These are phyloP conservation scores for Leucoma salicis DNA, from an alignment of 2,888 invertebrate species.

Conservation along the genomic window DNA sequence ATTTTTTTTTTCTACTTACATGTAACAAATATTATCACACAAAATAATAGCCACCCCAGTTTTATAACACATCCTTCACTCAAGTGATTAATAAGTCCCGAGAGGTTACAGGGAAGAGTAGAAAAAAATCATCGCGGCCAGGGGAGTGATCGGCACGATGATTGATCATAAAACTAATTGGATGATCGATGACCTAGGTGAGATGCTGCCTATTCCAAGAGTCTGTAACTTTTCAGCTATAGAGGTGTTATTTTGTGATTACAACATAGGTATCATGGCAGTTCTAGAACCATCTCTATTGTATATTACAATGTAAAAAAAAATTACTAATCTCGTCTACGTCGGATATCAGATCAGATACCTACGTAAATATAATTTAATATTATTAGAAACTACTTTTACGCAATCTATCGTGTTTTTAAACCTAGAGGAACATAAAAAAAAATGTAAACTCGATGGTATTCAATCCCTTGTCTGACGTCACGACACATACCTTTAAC, in stretches of 20 bases:
- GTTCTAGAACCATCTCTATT: too few relatives aligned
- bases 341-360: too few relatives aligned
- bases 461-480: too few relatives aligned
- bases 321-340: too few relatives aligned
- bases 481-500: too few relatives aligned
- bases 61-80: slow-evolving; percentile 46
- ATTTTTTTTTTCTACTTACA: neutral
- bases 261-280: too few relatives aligned
- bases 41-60: slow-evolving; percentile 38
- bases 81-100: slow-evolving; percentile 76
- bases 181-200: slow-evolving; percentile 85
- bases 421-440: too few relatives aligned
- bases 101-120: slow-evolving; percentile 56
- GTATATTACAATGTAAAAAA: too few relatives aligned
- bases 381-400: too few relatives aligned
- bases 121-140: slow-evolving; percentile 73
- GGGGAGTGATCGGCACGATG: slow-evolving; percentile 83
- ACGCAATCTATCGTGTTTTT: too few relatives aligned
- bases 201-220: slow-evolving; percentile 1
- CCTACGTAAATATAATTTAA: too few relatives aligned
- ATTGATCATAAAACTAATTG: slow-evolving; percentile 89
- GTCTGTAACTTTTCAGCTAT: neutral
- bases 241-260: neutral
- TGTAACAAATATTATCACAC: slow-evolving; percentile 6
- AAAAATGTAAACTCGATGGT: too few relatives aligned